Evolutionary conservation across 2,113 vertebrate genomes (phyloP).

Genomic region (Nothoprocta pentlandii): DNA sequence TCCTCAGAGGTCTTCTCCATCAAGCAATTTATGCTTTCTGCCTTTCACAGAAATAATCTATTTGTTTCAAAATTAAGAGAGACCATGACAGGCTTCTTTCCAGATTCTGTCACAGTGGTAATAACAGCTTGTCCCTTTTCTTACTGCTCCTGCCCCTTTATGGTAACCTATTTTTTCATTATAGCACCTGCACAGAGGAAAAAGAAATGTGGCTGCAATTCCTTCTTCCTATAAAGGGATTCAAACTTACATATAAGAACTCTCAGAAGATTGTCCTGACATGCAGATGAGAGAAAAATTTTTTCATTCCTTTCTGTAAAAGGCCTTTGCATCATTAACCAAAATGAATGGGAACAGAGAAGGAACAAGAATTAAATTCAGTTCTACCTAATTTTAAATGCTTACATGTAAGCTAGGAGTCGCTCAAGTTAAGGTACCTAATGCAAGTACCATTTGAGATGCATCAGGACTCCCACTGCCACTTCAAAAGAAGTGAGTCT

Average conservation of each 20-base stretch:
- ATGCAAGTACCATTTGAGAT: neutral
- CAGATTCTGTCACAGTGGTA: neutral
- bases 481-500: constrained; percentile 21
- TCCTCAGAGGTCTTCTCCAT: neutral
- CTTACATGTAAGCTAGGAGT: neutral
- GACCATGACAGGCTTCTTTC: neutral
- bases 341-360: constrained; percentile 1
- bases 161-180: neutral
- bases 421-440: neutral
- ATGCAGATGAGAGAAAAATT: neutral
- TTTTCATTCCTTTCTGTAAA: constrained; percentile 7
- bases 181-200: neutral
- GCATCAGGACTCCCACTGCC: constrained; percentile 11
- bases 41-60: neutral
- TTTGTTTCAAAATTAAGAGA: neutral
- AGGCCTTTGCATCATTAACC: neutral
- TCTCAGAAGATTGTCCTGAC: neutral
- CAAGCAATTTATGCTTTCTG: neutral
- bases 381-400: neutral
- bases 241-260: neutral
- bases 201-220: rapidly evolving
- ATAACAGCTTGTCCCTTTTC: neutral
- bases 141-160: neutral
- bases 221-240: neutral
- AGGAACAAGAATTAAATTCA: neutral